Evolutionary conservation across 1,140 invertebrate species (phyloP), one percentile per base, ranked within the genome.

Genomic region (Drosophila kanapiae): DNA sequence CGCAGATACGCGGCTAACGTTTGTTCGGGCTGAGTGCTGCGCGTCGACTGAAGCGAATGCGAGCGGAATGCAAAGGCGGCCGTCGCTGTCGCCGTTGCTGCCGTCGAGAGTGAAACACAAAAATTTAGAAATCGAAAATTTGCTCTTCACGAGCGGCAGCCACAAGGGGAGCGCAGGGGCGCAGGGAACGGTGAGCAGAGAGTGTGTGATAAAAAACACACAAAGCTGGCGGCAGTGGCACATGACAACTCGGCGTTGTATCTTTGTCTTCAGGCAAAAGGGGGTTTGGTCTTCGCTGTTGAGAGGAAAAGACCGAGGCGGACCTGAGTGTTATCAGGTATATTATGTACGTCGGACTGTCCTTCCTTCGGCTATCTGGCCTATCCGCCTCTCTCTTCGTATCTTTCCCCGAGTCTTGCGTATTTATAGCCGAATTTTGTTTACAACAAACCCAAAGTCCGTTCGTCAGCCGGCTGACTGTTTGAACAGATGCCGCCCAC

Each of bases 21-120:
- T 82, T 91, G 82, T 85, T 90, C 85, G 86, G 90, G 85, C 81
- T 91, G 85, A 90, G 85, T 91, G 86, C 85, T 90, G 80, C 85
- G 85, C 85, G 85, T 90, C 86, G 85, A 90, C 85, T 90, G 80
- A 88, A 88, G 54, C 64, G 68, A 79, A 56, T 56, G 53, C 53
- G 53, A 56, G 53, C 53, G 53, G 53, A 68, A 68, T 42, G 64
- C 42, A 69, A 67, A 67, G 33, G 57, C 75, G 38, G 60, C 60
- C 65, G 57, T 62, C 65, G 42, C 45, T 43, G 72, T 53, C 63
- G 49, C 48, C 47, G 72, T 43, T 48, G 65, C 54, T 56, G 65
- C 65, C 74, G 60, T 57, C 51, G 74, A 84, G 69, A 85, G 84
- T 56, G 75, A 68, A 63, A 79, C 37, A 80, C 33, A 77, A 69